A percentile compares a stretch with the other conserved stretches of the same genome.
These are phyloP conservation scores for Channa argus DNA, from an alignment of 2,113 vertebrate genomes.

Conservation along the genomic window DNA sequence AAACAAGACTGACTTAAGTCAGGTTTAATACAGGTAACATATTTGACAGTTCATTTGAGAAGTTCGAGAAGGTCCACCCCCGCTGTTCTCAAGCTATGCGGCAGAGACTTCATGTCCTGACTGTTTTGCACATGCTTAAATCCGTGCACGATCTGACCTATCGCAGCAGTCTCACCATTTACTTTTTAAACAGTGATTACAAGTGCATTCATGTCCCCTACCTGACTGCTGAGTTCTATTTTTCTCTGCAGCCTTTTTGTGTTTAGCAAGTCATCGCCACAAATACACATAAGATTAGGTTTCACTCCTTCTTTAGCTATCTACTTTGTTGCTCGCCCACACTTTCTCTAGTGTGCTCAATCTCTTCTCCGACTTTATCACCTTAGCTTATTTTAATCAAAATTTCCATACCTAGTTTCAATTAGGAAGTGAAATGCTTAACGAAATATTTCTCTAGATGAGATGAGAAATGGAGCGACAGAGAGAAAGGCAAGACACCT, in stretches of 20 bases:
- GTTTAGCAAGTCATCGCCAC: constrained; percentile 11
- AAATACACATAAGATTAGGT: constrained; percentile 16
- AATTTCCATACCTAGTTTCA: constrained; percentile 45
- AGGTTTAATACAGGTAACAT: background rate
- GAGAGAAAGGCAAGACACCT: background rate
- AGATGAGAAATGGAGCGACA: constrained; percentile 12
- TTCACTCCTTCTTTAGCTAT: constrained; percentile 25
- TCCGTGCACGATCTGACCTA: background rate
- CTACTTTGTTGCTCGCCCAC: constrained; percentile 38
- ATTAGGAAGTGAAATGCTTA: constrained; percentile 11
- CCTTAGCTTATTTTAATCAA: constrained; percentile 13
- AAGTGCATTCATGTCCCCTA: background rate
- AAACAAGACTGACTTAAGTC: constrained; percentile 22
- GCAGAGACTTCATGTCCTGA: background rate
- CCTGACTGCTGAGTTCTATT: background rate
- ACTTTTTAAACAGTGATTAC: background rate
- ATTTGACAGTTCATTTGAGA: background rate
- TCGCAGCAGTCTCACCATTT: background rate
- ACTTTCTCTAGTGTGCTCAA: constrained; percentile 21
- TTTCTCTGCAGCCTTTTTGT: constrained; percentile 27
- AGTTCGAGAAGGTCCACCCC: constrained; percentile 13
- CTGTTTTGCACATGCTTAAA: background rate
- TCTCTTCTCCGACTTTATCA: background rate
- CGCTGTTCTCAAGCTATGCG: constrained; percentile 24
- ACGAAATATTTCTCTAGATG: background rate